Conservation (phyloP, 2,888 invertebrate genomes). For the Polietes domitor region DNA sequence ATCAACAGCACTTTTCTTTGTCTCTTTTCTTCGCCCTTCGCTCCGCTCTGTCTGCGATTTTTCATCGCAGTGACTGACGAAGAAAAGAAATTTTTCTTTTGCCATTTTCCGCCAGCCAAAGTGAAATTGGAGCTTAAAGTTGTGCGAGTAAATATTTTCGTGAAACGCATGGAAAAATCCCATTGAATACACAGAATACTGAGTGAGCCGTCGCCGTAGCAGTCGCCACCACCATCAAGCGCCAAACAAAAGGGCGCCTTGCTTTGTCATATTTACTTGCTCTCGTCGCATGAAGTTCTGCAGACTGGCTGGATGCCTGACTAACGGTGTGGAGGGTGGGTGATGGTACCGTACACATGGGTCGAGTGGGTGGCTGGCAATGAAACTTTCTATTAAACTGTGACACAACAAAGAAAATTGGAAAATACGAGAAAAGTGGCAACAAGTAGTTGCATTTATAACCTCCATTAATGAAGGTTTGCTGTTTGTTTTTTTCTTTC, state of each 20-base stretch:
- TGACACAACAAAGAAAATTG: neutral
- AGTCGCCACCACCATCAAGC: neutral
- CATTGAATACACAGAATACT: neutral
- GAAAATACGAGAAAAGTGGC: conserved; percentile 33
- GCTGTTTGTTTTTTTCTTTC: neutral
- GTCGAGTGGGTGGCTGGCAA: conserved; percentile 21
- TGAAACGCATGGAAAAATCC: conserved; percentile 22
- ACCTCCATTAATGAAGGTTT: conserved; percentile 57
- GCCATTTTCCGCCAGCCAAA: neutral
- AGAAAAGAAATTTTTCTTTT: neutral
- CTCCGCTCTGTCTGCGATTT: neutral
- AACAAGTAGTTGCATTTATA: conserved; percentile 62
- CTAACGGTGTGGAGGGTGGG: neutral
- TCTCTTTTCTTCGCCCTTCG: too few relatives aligned
- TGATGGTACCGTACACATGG: neutral
- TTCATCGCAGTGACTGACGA: too few relatives aligned
- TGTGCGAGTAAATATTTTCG: neutral
- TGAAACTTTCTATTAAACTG: conserved; percentile 53
- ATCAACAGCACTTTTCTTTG: neutral
- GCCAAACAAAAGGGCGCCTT: conserved; percentile 2
- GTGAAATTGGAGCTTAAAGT: conserved; percentile 19
- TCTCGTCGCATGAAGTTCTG: neutral
- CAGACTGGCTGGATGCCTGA: neutral
- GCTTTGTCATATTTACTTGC: conserved; percentile 8
- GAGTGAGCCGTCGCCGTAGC: too few relatives aligned